Evolutionary conservation across 2,113 vertebrate species (phyloP), one percentile per base, ranked within the genome.

Genomic region (Actenoides hombroni): DNA sequence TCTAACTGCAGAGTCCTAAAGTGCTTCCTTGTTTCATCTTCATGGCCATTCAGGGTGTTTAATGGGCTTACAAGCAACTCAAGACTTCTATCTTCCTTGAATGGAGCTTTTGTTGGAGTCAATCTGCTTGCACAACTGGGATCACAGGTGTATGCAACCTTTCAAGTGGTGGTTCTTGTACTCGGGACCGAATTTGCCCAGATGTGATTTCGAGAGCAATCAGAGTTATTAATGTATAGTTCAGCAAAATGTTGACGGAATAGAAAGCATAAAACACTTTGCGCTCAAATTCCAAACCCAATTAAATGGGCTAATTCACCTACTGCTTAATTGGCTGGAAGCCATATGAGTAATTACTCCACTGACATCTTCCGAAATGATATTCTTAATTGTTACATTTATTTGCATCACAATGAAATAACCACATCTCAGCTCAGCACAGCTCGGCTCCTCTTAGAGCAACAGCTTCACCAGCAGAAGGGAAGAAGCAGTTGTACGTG

Each of bases 361-460:
- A 88, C 95, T 97, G 97, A 97, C 97, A 97, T 97, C 95, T 97
- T 90, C 96, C 95, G 97, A 97, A 98, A 98, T 97, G 83, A 98
- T 98, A 98, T 98, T 98, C 97, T 98, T 98, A 98, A 98, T 98
- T 98, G 97, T 98, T 97, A 97, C 95, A 82, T 98, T 96, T 96
- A 97, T 98, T 97, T 98, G 97, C 98, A 98, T 98, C 96, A 96
- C 96, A 97, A 96, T 98, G 98, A 96, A 97, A 96, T 94, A 96
- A 85, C 93, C 89, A 39, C 95, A 78, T 77, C 92, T 97, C 94
- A 3, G 68, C 46, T 77, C 71, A 46, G 63, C 83, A 23, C 48
- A 6, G 60, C 86, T 74, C 90, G 59, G 71, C 82, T 93, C 69
- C 65, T 64, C 53, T 85, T 63, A 15, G 14, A 42, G 83, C 93